Base-by-base conservation (phyloP, 2,113 vertebrate genomes). In the Buteo buteo region DNA sequence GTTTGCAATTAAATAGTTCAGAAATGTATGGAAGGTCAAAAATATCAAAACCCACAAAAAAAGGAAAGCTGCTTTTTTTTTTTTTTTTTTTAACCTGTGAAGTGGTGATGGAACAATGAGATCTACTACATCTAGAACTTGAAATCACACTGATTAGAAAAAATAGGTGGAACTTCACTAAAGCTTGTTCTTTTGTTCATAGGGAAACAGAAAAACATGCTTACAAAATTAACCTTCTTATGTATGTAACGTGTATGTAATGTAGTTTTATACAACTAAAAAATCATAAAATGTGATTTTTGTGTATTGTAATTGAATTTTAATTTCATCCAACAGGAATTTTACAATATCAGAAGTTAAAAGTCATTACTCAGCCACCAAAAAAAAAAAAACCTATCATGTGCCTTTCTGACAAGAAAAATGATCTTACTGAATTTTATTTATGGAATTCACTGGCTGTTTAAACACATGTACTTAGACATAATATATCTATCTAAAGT, bases 41-140 rank as follows among this genome's bases (percentile, higher is more conserved):
- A 26, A 8, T 10, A 59, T 16, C 2, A 52, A 73, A 69, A 1
- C 1, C 2, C 10, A 44, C 4, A 66, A 70, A 42, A 2, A 4
- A 58, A 80, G 15, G 8, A 80, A 80, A 54, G 16, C 1, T 15
- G 1, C 1, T 12, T 26, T 10, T 6, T 15, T 45, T 8, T 42
- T 42, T 29, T 42, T 29, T 73, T 40, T 82, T 79, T 90, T 7
- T 36, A 24, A 61, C 7, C 16, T 38, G 2, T n/a, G 36, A 36
- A 77, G 17, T 81, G 3, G 7, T 20, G 77, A 34, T 13, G 25
- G 14, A 92, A 29, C 8, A 57, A n/a, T 73, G 14, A 65, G 15
- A 26, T 55, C 29, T 64, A 16, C 13, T 52, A 59, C 3, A 42
- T 36, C 5, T 52, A 21, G 16, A 70, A 66, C 10, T 3, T 49